Base-by-base conservation (phyloP, 1,140 invertebrate species). In the Lepidurus packardi region DNA sequence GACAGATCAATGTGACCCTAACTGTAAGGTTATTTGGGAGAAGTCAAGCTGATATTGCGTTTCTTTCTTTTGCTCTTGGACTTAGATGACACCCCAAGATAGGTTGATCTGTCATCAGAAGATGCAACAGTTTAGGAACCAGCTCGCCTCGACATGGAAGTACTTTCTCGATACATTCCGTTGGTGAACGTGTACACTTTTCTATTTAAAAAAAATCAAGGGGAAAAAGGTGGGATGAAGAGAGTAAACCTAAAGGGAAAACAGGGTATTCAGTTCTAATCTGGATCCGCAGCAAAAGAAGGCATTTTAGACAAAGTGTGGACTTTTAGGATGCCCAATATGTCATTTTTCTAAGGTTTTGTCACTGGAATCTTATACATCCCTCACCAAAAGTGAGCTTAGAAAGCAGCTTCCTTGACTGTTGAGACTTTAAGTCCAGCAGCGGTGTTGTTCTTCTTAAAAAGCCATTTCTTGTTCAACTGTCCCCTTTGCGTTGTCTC, bases 401-500 rank as follows among this genome's bases (percentile, higher is more conserved):
- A 47, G 16, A 16, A 16, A 47, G 45, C 45, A 47, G 16, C 6
- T 21, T 65, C 21, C 53, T 65, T 65, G 53, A 65, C 3, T 13
- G 13, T 65, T 65, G 34, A 4, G 34, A 65, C n/a, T 65, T 65
- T 65, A 5, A 5, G 53, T 21, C 53, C 53, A 21, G 53, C 53
- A 65, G 53, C 53, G 53, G 53, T 65, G 53, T n/a, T 13, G 16
- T 4, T 7, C 16, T n/a, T 21, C 7, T 65, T 65, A 65, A 65
- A 65, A 65, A 65, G 53, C 53, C 21, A 65, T 65, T 65, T 65
- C 53, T 65, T 65, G 53, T 65, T 65, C 53, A 65, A 65, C 53
- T 11, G 53, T 65, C 21, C 53, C 53, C 21, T 7, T 65, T 13
- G 16, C 53, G 53, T 65, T 65, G 53, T 65, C 53, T 21, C 13